Percentiles rank a stretch among this genome's conserved stretches.
These are phyloP conservation scores for Cnemophilus loriae DNA, from an alignment of 2,113 vertebrate species.

Conservation along the genomic window DNA sequence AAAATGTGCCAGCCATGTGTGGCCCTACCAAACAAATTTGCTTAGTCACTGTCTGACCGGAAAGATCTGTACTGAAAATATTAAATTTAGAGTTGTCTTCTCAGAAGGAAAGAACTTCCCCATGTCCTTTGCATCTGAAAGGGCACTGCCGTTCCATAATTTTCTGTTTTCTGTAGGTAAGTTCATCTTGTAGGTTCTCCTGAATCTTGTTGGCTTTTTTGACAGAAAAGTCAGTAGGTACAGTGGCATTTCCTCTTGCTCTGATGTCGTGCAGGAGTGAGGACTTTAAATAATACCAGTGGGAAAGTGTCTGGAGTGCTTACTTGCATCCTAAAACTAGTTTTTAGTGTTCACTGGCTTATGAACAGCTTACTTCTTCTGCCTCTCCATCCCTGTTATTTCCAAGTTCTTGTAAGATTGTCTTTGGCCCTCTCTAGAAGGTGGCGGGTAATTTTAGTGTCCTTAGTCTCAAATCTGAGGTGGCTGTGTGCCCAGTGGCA, in stretches of 20 bases:
- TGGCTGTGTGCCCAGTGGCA: background rate
- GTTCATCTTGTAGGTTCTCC: background rate
- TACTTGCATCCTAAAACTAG: background rate
- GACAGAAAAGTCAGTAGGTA: background rate
- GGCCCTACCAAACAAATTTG: background rate
- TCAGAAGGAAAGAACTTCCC: background rate
- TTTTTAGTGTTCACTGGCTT: background rate
- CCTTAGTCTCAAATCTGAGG: background rate
- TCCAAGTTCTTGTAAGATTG: background rate
- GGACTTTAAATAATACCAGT: background rate
- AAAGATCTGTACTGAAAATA: background rate
- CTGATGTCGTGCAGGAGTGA: background rate
- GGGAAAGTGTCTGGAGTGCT: background rate
- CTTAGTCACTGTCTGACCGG: background rate
- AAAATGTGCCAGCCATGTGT: background rate
- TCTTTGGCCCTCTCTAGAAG: background rate
- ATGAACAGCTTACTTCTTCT: background rate
- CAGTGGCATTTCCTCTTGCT: background rate
- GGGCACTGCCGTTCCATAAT: background rate
- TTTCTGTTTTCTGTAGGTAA: background rate
- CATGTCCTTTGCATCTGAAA: background rate
- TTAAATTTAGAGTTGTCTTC: background rate
- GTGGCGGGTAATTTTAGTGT: background rate
- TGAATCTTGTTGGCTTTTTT: background rate
- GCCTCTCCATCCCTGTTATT: background rate